Evolutionary conservation across 23 tunicate genomes (phyloP), one percentile per base, ranked within the genome.

Genomic region (Botrylloides violaceus): DNA sequence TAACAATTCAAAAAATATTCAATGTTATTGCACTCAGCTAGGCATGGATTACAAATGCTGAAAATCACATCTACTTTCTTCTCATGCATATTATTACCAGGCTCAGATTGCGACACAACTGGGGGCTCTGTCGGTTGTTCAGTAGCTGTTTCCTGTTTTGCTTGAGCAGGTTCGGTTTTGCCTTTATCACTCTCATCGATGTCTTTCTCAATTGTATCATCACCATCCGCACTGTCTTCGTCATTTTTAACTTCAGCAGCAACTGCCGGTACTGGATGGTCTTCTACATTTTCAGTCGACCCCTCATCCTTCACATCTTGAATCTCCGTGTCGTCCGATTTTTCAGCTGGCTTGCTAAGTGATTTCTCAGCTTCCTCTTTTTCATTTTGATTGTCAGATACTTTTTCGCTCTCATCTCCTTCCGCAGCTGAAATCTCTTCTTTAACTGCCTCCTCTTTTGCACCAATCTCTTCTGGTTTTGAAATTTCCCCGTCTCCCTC

Each of bases 221-320:
- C 34, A 66, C 39, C 9, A 22, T 28, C 77, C 21, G 4, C 50
- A 2, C 25, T 37, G 6, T 19, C 30, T 3, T 33, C 70, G 28
- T 57, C 77, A 32, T 36, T 75, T 28, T 37, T 24, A 28, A 66
- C 65, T 32, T 55, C 9, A 18, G 35, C 62, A 77, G 32, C 53
- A 48, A 59, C 30, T 31, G 65, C 65, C 25, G 71, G 49, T 38
- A 26, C 64, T 70, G 61, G 48, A 36, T 4, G 29, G 21, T 39
- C 65, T 7, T 6, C 64, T 70, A 9, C 15, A 26, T 70, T 9
- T 70, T 29, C 71, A 6, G 4, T 38, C 65, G 23, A 5, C 38
- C 6, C 64, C 20, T 28, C 65, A 12, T 70, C 75, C 21, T n/a
- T 29, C n/a, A 38, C 26, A 39, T 26, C 64, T 7, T 7, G 59